Evolutionary conservation across 2,797 vertebrate genomes (phyloP).

Genomic region (Enteromius unitaeniatus): DNA sequence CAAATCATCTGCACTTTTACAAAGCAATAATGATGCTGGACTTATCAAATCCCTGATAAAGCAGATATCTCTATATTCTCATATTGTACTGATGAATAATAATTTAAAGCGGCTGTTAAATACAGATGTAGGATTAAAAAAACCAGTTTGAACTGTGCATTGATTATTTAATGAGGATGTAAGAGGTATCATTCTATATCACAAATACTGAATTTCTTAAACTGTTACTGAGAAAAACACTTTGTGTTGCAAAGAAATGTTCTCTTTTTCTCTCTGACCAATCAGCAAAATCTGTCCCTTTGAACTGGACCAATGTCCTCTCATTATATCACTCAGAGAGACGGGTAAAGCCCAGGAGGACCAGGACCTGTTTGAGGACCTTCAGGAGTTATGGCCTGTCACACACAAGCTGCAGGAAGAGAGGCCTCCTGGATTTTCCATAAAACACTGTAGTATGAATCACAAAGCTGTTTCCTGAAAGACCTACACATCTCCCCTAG

Average conservation of each 20-base stretch:
- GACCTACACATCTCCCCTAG: not conserved
- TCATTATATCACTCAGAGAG: not conserved
- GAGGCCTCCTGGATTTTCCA: not conserved
- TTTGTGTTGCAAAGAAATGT: not conserved
- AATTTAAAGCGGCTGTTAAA: not conserved
- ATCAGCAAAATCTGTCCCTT: not conserved
- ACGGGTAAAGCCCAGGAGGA: not conserved
- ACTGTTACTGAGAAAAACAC: not conserved
- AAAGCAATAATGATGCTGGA: not conserved
- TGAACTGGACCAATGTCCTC: not conserved
- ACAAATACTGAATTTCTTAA: not conserved
- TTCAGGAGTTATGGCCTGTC: slow-evolving; percentile 34
- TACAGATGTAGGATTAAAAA: not conserved
- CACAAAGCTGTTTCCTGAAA: not conserved
- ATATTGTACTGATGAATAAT: not conserved
- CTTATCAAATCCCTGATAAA: not conserved
- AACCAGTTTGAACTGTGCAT: not conserved
- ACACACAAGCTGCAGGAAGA: not conserved
- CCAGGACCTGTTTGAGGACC: slow-evolving; percentile 7
- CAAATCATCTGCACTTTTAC: not conserved
- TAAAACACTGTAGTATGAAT: not conserved
- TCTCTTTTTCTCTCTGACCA: slow-evolving; percentile 1
- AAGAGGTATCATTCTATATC: not conserved
- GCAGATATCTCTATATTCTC: not conserved
- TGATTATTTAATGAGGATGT: not conserved